Conservation (phyloP, 2,113 vertebrate genomes). For the Motacilla tschutschensis region DNA sequence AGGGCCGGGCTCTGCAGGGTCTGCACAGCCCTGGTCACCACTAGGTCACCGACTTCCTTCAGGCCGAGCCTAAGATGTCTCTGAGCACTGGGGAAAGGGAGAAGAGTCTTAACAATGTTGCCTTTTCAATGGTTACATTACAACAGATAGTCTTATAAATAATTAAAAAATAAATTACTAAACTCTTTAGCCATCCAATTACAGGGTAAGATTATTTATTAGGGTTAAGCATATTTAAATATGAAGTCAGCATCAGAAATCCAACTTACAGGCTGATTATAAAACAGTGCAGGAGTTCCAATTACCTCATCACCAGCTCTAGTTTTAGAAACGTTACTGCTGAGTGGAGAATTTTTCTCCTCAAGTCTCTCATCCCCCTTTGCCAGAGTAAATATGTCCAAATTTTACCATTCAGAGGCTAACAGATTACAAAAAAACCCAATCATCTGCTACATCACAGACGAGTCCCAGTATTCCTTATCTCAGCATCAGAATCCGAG, state of each 20-base stretch:
- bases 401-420: not conserved
- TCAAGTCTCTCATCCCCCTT: not conserved
- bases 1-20: no score
- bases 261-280: not conserved
- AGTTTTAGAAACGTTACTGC: not conserved
- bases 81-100: not conserved
- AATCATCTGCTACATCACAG: not conserved
- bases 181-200: not conserved
- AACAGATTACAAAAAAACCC: not conserved
- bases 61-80: fast-evolving
- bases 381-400: not conserved
- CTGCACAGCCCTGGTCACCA: not conserved
- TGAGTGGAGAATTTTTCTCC: conserved; percentile 20
- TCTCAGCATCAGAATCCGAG: not conserved
- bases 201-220: not conserved
- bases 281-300: conserved; percentile 1
- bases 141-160: not conserved
- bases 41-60: not conserved
- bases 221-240: not conserved
- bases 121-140: not conserved
- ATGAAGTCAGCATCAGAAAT: conserved; percentile 9
- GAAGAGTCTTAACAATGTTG: not conserved
- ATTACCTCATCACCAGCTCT: not conserved
- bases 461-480: not conserved
- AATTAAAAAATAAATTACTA: not conserved